Evolutionary conservation across 53 echinoderm and acorn worm genomes (phyloP), one percentile per base, ranked within the genome.

Genomic region (Zoroaster sp.): DNA sequence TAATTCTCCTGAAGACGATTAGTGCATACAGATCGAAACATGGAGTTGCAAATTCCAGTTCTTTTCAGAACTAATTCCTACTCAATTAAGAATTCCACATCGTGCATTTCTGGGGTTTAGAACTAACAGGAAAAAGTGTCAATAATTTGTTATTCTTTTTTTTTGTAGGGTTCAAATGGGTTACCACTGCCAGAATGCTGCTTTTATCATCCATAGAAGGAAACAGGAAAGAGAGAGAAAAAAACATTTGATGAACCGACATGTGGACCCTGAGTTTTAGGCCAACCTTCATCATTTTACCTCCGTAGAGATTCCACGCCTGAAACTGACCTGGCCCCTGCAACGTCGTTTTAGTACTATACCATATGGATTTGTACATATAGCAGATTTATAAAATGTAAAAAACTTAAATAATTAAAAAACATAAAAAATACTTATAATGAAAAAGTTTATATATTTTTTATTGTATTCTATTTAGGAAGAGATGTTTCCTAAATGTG

Each of bases 101-200:
- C n/a, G n/a, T n/a, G n/a, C n/a, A n/a, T n/a, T n/a, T n/a, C n/a
- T n/a, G n/a, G n/a, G n/a, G n/a, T n/a, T n/a, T n/a, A n/a, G n/a
- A n/a, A n/a, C n/a, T n/a, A n/a, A n/a, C n/a, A n/a, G n/a, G n/a
- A n/a, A n/a, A n/a, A n/a, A n/a, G n/a, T n/a, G n/a, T n/a, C n/a
- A n/a, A n/a, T n/a, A n/a, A n/a, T n/a, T n/a, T n/a, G n/a, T n/a
- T 11, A 1, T 32, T 80, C 18, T 76, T 36, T 42, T 37, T 10
- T 73, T 42, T 90, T 72, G 4, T 89, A 96, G 96, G 96, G 94
- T 77, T 37, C 87, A 23, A 93, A 96, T 89, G 96, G 96, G 5
- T 89, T 96, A 69, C 96, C 96, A 21, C 83, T 90, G 5, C 94
- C 94, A 63, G 94, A 93, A 65, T 96, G 96, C 78, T 96, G 91